phyloP scores from a whole-genome alignment of 2,113 vertebrate species.

The Atlantisia rogersi region DNA sequence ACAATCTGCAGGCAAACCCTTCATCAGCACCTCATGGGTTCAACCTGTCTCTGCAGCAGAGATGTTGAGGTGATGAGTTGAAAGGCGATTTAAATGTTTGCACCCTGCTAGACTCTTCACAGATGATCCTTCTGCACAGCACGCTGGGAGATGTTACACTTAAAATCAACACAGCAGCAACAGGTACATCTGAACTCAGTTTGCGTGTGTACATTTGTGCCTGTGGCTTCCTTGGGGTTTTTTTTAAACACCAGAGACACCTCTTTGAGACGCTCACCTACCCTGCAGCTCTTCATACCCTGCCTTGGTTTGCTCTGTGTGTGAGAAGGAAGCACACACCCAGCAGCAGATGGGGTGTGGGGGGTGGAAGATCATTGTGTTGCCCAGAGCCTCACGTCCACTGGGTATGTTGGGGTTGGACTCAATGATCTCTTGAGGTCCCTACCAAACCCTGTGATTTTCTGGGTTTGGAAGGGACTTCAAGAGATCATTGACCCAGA shows the following conservation, averaged over 20 bases:
- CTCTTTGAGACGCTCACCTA: neutral
- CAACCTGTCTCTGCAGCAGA: neutral
- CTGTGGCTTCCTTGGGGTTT: neutral
- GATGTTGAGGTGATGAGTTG: neutral
- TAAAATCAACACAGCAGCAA: neutral
- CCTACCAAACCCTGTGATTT: too few relatives aligned
- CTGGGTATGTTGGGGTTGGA: neutral
- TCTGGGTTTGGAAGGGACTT: too few relatives aligned
- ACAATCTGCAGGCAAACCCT: neutral
- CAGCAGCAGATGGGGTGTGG: neutral
- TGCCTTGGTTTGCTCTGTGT: neutral
- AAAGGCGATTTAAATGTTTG: slow-evolving; percentile 28
- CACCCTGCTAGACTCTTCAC: neutral
- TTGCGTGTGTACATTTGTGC: neutral
- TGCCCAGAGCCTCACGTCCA: neutral
- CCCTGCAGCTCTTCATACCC: neutral
- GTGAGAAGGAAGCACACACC: neutral
- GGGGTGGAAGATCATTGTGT: neutral
- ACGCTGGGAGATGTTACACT: slow-evolving; percentile 13
- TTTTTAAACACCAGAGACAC: neutral
- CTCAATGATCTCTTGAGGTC: too few relatives aligned
- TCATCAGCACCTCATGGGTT: neutral
- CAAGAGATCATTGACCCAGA: neutral
- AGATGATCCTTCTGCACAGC: neutral
- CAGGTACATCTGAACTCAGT: neutral